Evolutionary conservation across 1,140 invertebrate genomes (phyloP), one percentile per base, ranked within the genome.

Genomic region (Semibalanus balanoides): DNA sequence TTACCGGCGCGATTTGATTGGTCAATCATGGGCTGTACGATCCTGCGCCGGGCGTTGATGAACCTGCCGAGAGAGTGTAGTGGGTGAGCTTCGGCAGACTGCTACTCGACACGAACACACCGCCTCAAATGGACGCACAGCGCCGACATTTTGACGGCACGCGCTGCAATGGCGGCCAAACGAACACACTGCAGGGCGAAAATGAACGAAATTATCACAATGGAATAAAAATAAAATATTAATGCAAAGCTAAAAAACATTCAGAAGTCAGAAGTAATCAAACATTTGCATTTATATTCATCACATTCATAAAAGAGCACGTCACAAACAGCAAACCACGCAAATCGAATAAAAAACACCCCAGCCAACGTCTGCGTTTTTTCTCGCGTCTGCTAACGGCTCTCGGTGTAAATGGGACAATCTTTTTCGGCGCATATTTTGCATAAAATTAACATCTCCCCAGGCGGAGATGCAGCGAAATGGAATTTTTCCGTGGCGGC

Each of bases 11-110:
- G 79, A 77, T 80, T 80, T 78, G 78, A 79, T 84, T 80, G 86
- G 82, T 95, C 95, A 30, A 96, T 85, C 93, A 96, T 96, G 3
- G 93, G 93, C 81, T 95, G 95, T 29, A 98, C 85, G 79, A 98
- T 98, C 75, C 95, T 87, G 79, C 95, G 87, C 74, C 95, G 85
- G 0, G 95, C 95, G 86, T 97, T 98, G 80, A 97, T 97, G 84
- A 96, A 96, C 93, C 94, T 79, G 29, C 9, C 3, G 70, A 72
- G 29, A 72, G 28, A 30, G 51, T 7, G 22, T 3, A 64, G 51
- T 64, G 51, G 51, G 51, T 64, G 51, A 64, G 51, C 51, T 1
- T 19, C 51, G 35, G 5, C 5, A 1, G 22, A 25, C 22, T 11
- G 51, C 51, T 3, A 1, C 51, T 25, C 1, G 22, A 22, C 51